Percentiles rank a stretch among this genome's conserved stretches.
Conservation (phyloP, 2,888 invertebrate species). For the Leucozona laternaria region DNA sequence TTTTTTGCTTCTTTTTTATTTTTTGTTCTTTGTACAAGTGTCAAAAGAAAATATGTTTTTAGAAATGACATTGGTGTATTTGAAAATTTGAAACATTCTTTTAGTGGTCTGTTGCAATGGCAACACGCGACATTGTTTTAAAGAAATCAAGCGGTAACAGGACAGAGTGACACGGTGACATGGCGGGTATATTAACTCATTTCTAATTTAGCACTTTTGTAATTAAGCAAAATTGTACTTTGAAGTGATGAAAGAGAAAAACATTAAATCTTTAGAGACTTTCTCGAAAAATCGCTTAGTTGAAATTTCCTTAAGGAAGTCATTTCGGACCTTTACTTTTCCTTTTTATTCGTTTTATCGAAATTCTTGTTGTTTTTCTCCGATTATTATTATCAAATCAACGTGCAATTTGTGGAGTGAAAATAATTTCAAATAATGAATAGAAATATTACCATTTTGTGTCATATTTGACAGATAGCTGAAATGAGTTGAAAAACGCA, state of each 20-base stretch:
- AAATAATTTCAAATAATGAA: too few relatives aligned
- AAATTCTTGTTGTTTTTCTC: too few relatives aligned
- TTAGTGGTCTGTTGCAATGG: conserved; percentile 27
- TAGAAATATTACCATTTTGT: too few relatives aligned
- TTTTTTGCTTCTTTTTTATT: neutral
- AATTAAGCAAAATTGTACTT: too few relatives aligned
- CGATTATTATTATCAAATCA: too few relatives aligned
- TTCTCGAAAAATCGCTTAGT: neutral
- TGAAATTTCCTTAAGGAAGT: neutral
- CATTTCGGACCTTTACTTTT: neutral
- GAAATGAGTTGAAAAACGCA: too few relatives aligned
- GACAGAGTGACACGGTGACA: neutral
- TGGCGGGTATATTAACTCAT: neutral
- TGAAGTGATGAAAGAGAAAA: neutral
- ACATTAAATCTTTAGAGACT: neutral
- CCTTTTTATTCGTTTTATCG: too few relatives aligned
- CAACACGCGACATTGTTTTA: conserved; percentile 15
- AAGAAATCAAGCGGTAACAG: neutral
- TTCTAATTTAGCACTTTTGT: neutral
- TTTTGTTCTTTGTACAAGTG: neutral
- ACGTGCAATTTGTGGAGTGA: too few relatives aligned
- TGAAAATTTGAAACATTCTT: neutral
- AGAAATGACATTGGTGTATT: conserved; percentile 49
- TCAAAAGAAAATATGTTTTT: conserved; percentile 49
- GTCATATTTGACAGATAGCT: too few relatives aligned